Conservation (phyloP, 92 coral and sea anemone genomes). For the Heliopora coerulea region DNA sequence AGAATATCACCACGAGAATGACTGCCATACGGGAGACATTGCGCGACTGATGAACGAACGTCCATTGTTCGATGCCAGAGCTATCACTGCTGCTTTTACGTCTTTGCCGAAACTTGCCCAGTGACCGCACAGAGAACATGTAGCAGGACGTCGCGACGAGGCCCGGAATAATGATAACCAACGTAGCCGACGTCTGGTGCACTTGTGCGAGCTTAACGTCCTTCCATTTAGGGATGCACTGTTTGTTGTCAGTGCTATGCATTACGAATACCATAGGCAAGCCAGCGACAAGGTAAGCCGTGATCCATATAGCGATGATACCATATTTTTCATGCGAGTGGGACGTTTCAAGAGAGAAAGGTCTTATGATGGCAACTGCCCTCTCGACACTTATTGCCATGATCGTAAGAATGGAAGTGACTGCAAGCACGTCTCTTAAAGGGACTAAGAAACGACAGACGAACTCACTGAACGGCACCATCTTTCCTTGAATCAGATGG, state of each 20-base stretch:
- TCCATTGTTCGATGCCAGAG: slow-evolving; percentile 18
- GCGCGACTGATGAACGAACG: slow-evolving; percentile 34
- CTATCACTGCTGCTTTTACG: slow-evolving; percentile 5
- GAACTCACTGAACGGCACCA: slow-evolving; percentile 28
- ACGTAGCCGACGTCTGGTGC: slow-evolving; percentile 13
- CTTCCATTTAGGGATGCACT: slow-evolving; percentile 1
- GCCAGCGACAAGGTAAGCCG: slow-evolving; percentile 25
- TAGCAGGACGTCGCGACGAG: slow-evolving; percentile 24
- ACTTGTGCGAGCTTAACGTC: background rate
- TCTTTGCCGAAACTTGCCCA: slow-evolving; percentile 30
- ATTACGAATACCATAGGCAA: slow-evolving; percentile 28
- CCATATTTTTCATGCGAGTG: slow-evolving; percentile 9
- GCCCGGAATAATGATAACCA: slow-evolving; percentile 22
- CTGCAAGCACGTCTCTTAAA: slow-evolving; percentile 14
- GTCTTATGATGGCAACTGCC: slow-evolving; percentile 45
- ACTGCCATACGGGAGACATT: slow-evolving; percentile 33
- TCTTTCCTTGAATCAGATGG: slow-evolving; percentile 15
- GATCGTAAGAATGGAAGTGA: slow-evolving; percentile 63
- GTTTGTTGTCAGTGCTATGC: background rate
- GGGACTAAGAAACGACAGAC: slow-evolving; percentile 34
- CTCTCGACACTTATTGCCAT: slow-evolving; percentile 86
- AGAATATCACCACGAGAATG: slow-evolving; percentile 11
- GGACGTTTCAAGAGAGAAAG: slow-evolving; percentile 25
- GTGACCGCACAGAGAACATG: slow-evolving; percentile 17
- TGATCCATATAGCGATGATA: slow-evolving; percentile 17